phyloP scores from a whole-genome alignment of 2,797 vertebrate genomes.

The Salarias fasciatus region DNA sequence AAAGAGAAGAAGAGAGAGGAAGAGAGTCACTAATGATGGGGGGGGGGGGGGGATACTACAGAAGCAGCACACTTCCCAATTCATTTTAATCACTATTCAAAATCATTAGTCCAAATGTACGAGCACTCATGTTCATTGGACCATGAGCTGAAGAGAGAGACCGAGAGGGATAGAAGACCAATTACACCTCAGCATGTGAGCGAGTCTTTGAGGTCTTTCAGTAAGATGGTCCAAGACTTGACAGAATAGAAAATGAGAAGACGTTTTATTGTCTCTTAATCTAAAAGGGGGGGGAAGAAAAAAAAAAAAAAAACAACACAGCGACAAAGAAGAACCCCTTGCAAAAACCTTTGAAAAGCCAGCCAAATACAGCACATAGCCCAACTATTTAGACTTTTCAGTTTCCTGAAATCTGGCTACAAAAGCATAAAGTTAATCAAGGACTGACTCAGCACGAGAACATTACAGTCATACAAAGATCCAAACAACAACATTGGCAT shows the following conservation, averaged over 20 bases:
- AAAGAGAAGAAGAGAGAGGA: conserved; percentile 50
- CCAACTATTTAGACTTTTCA: conserved; percentile 40
- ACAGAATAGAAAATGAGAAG: conserved; percentile 67
- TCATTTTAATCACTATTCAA: conserved; percentile 82
- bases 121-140: conserved; percentile 60
- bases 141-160: conserved; percentile 50
- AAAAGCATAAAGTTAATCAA: conserved; percentile 57
- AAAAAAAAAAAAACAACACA: conserved; percentile 25
- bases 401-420: conserved; percentile 38
- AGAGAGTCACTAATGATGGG: conserved; percentile 79
- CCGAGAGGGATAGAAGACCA: conserved; percentile 55
- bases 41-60: conserved; percentile 71
- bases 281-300: conserved; percentile 28
- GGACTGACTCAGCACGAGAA: conserved; percentile 27
- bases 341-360: conserved; percentile 48
- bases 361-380: conserved; percentile 42
- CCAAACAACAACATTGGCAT: conserved; percentile 52
- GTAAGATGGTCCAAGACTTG: conserved; percentile 58
- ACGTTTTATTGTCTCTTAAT: conserved; percentile 71
- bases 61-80: conserved; percentile 71
- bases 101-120: conserved; percentile 78
- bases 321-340: conserved; percentile 47
- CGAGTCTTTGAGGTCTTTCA: conserved; percentile 66
- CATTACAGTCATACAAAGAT: conserved; percentile 35
- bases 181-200: conserved; percentile 76